phyloP scores from a whole-genome alignment of 2,797 vertebrate species.

The Pteropus rufus region DNA sequence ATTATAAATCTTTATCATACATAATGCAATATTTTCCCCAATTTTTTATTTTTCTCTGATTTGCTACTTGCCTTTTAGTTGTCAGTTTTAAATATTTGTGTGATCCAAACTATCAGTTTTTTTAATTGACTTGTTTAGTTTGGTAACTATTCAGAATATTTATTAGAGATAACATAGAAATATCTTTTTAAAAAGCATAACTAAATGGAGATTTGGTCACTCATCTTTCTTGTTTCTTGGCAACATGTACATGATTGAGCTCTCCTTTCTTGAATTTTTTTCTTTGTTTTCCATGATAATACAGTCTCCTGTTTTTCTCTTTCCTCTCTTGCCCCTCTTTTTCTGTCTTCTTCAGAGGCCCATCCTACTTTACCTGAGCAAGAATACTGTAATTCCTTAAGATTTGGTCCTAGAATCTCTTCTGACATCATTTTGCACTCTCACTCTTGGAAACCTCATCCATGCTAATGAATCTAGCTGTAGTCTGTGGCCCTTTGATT shows the following conservation, averaged over 20 bases:
- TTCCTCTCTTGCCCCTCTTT: not conserved
- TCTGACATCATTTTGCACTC: not conserved
- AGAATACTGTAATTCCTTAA: not conserved
- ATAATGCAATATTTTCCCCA: not conserved
- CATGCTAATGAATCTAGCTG: not conserved
- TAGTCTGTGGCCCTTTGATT: not conserved
- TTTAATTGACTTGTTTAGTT: not conserved
- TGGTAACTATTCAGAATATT: not conserved
- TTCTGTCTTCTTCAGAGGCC: not conserved
- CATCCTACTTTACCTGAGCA: not conserved
- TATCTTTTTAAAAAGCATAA: not conserved
- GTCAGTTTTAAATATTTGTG: not conserved
- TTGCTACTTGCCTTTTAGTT: not conserved
- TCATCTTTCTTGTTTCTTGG: not conserved
- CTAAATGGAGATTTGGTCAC: not conserved
- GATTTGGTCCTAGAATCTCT: not conserved
- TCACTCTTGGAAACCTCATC: not conserved
- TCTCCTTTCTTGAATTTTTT: not conserved
- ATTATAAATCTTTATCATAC: not conserved
- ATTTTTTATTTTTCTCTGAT: not conserved
- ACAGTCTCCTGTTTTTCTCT: not conserved
- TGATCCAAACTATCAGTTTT: not conserved
- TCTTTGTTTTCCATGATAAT: not conserved
- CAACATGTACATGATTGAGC: not conserved
- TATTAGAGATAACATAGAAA: not conserved